Conservation (phyloP, 2,113 vertebrate genomes). For the Vireo altiloquus region DNA sequence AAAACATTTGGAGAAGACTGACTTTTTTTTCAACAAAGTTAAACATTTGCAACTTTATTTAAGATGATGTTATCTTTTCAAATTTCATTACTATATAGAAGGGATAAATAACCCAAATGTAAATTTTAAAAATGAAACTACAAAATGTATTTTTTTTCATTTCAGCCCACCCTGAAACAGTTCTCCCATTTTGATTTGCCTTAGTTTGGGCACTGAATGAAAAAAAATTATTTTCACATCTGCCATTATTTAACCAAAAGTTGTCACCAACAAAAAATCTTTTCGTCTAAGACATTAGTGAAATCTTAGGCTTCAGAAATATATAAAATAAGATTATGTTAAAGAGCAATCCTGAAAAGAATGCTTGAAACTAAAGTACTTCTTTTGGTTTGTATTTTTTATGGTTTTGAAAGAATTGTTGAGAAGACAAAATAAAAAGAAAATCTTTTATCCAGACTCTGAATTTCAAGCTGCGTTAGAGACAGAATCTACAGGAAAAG, state of each 20-base stretch:
- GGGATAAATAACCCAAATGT: not conserved
- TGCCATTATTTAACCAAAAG: not conserved
- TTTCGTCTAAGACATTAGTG: not conserved
- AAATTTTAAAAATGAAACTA: not conserved
- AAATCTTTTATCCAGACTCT: not conserved
- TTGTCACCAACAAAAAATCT: not conserved
- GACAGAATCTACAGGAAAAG: not conserved
- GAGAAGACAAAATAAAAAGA: not conserved
- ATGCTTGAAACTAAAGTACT: not conserved
- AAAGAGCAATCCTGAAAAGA: not conserved
- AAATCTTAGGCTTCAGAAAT: not conserved
- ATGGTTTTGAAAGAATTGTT: not conserved
- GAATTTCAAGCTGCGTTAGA: not conserved
- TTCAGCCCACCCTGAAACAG: not conserved
- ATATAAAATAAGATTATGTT: not conserved
- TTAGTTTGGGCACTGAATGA: not conserved
- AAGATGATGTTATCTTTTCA: accelerated
- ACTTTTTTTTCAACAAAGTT: not conserved
- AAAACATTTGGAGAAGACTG: not conserved
- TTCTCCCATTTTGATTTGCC: not conserved
- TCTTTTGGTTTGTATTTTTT: not conserved
- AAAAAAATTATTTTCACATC: not conserved
- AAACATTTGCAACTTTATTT: not conserved
- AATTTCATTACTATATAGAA: not conserved
- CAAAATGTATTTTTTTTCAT: not conserved